phyloP scores from a whole-genome alignment of 2,113 vertebrate species.

The Brevimyrus niger region DNA sequence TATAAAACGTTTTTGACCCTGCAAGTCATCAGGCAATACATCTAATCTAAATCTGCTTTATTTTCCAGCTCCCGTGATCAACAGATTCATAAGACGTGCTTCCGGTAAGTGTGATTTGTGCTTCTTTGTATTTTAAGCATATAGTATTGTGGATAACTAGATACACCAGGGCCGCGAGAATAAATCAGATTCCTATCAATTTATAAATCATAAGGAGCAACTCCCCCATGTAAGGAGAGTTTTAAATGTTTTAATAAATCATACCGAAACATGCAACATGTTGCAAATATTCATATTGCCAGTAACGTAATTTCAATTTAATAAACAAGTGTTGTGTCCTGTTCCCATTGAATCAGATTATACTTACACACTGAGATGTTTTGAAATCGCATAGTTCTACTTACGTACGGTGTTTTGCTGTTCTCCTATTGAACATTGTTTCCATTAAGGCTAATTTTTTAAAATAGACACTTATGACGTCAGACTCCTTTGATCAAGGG shows the following conservation, averaged over 20 bases:
- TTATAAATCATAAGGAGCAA: neutral
- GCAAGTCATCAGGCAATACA: neutral
- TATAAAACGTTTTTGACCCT: neutral
- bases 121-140: no score
- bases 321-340: neutral
- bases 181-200: neutral
- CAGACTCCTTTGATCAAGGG: neutral
- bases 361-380: neutral
- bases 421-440: neutral
- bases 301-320: neutral
- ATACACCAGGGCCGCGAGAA: neutral
- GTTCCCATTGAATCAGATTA: neutral
- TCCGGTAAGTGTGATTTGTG: conserved; percentile 26
- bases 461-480: neutral
- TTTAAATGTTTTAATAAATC: neutral
- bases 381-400: neutral
- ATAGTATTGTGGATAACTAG: neutral
- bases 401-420: neutral
- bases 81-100: conserved; percentile 27
- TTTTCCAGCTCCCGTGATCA: conserved; percentile 25
- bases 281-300: neutral
- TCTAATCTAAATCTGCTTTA: conserved; percentile 1
- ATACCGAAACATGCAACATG: neutral
- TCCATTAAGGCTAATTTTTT: neutral
- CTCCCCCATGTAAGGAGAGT: neutral